A percentile compares a stretch with the other conserved stretches of the same genome.
phyloP scores from a whole-genome alignment of 2,113 vertebrate species.

The Xiphorhynchus elegans region DNA sequence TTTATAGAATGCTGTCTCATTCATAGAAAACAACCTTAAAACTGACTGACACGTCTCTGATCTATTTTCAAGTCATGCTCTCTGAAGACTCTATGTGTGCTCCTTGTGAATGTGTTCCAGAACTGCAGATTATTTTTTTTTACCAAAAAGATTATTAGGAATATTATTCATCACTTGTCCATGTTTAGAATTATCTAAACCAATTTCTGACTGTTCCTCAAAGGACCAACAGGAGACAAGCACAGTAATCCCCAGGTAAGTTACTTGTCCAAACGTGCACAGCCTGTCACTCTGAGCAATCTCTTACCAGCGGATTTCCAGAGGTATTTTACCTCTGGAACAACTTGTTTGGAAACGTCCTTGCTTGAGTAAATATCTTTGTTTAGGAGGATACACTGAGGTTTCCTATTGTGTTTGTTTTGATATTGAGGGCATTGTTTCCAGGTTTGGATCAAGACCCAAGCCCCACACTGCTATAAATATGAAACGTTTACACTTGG shows the following conservation, averaged over 20 bases:
- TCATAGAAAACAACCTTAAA: not conserved
- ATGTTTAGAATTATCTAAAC: not conserved
- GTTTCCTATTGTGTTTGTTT: not conserved
- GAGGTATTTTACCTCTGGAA: not conserved
- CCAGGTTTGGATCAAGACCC: not conserved
- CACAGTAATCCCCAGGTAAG: not conserved
- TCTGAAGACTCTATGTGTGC: not conserved
- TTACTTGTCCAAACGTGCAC: not conserved
- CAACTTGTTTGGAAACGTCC: not conserved
- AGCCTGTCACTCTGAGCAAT: not conserved
- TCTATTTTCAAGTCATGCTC: not conserved
- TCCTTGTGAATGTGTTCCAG: not conserved
- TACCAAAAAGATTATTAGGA: not conserved
- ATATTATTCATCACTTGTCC: not conserved
- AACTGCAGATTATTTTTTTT: not conserved
- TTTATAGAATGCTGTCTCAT: not conserved
- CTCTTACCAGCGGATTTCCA: not conserved
- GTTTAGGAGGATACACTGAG: not conserved
- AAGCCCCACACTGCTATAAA: not conserved
- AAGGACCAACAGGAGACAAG: not conserved
- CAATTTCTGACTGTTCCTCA: not conserved
- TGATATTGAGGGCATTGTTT: not conserved
- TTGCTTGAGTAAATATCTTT: not conserved
- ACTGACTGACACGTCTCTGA: not conserved
- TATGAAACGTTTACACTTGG: not conserved